Conservation (phyloP, 2,797 vertebrate genomes). For the Allobates femoralis region DNA sequence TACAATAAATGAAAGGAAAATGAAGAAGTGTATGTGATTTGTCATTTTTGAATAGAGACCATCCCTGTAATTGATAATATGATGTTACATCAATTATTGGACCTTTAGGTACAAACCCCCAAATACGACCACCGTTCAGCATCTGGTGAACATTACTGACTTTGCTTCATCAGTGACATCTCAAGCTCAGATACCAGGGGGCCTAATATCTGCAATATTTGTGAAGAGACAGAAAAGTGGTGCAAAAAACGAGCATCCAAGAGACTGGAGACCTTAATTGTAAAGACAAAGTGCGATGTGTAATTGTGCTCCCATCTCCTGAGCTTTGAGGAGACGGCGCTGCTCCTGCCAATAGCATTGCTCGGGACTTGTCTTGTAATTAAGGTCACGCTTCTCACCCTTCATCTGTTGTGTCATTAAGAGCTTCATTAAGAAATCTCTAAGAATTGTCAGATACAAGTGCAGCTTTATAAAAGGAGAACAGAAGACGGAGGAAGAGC, state of each 20-base stretch:
- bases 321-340: background rate
- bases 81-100: background rate
- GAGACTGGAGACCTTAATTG: constrained; percentile 34
- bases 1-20: no score
- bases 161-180: background rate
- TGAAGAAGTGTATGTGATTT: no score
- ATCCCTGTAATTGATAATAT: background rate
- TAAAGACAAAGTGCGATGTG: constrained; percentile 34
- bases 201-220: constrained; percentile 9
- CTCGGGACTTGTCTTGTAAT: constrained; percentile 28
- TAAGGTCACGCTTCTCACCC: constrained; percentile 60
- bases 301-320: background rate
- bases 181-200: background rate
- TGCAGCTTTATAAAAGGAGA: constrained; percentile 22
- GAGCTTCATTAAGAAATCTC: constrained; percentile 66
- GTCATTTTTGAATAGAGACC: no score
- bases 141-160: background rate
- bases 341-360: constrained; percentile 34
- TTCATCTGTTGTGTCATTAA: constrained; percentile 34
- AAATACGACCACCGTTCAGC: background rate
- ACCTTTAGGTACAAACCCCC: background rate
- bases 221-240: background rate
- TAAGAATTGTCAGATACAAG: constrained; percentile 60
- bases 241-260: constrained; percentile 1
- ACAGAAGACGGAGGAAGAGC: constrained; percentile 67